Conservation (phyloP, 2,888 invertebrate genomes). For the Hirtodrosophila alboralis region DNA sequence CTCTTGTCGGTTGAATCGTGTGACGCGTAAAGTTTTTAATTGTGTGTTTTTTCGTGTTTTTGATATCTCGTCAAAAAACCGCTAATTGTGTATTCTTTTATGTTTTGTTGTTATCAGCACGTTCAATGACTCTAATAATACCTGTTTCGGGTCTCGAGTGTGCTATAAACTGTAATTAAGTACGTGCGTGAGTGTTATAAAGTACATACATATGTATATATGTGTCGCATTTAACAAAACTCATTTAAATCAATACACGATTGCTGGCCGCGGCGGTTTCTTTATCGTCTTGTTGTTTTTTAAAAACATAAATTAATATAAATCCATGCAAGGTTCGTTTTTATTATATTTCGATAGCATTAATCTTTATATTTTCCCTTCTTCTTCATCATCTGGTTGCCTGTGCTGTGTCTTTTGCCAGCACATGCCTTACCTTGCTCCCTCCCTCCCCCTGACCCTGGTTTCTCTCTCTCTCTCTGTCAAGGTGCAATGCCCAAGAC, state of each 20-base stretch:
- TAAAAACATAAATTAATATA: slow-evolving; percentile 51
- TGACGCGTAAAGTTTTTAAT: slow-evolving; percentile 5
- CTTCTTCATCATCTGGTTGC: slow-evolving; percentile 1
- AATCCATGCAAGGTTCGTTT: slow-evolving; percentile 40
- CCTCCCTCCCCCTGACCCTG: neutral
- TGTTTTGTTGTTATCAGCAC: slow-evolving; percentile 33
- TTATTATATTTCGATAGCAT: slow-evolving; percentile 42
- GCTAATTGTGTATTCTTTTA: slow-evolving; percentile 33
- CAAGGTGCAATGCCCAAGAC: slow-evolving; percentile 43
- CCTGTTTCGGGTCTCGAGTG: slow-evolving; percentile 20
- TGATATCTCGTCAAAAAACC: slow-evolving; percentile 12
- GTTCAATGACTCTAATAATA: slow-evolving; percentile 19
- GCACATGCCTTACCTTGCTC: neutral
- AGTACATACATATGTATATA: neutral
- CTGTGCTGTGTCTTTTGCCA: neutral
- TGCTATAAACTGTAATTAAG: slow-evolving; percentile 48
- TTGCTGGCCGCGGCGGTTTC: slow-evolving; percentile 20
- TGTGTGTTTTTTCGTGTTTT: slow-evolving; percentile 29
- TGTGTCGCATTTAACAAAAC: slow-evolving; percentile 24
- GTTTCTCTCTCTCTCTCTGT: slow-evolving; percentile 4
- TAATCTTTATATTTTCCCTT: slow-evolving; percentile 40
- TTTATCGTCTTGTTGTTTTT: slow-evolving; percentile 33
- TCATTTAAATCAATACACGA: slow-evolving; percentile 63
- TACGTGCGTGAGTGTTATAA: slow-evolving; percentile 19
- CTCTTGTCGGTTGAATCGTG: slow-evolving; percentile 30